A percentile compares a stretch with the other conserved stretches of the same genome.
These are phyloP conservation scores for Pectinophora gossypiella DNA, from an alignment of 1,140 invertebrate species.

Conservation along the genomic window DNA sequence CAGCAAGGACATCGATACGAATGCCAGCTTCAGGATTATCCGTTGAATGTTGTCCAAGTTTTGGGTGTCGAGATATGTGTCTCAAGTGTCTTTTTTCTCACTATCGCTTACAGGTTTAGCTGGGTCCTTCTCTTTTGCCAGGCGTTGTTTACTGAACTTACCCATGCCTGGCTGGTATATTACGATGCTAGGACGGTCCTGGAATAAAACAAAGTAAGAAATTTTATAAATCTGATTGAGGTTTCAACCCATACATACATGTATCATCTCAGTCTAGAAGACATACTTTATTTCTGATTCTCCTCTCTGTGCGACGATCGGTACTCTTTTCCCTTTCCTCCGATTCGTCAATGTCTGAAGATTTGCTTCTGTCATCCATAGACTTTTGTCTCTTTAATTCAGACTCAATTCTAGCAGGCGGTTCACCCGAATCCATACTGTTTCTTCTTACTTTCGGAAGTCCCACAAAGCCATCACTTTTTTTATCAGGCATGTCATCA, in stretches of 20 bases:
- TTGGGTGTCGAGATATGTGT: constrained; percentile 30
- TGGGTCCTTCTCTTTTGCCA: constrained; percentile 77
- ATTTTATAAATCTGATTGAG: background rate
- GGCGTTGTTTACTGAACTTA: constrained; percentile 80
- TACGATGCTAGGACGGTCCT: constrained; percentile 83
- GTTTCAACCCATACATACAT: too few species aligned
- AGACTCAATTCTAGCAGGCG: constrained; percentile 61
- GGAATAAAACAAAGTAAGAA: constrained; percentile 6
- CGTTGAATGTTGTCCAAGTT: constrained; percentile 66
- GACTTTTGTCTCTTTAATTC: constrained; percentile 76
- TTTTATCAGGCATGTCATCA: constrained; percentile 18
- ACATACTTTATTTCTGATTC: constrained; percentile 82
- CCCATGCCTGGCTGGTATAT: constrained; percentile 86
- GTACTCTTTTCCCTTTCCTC: constrained; percentile 76
- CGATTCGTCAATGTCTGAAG: constrained; percentile 69
- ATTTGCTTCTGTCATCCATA: constrained; percentile 74
- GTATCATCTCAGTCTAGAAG: background rate
- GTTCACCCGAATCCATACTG: constrained; percentile 75
- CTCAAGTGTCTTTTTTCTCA: constrained; percentile 70
- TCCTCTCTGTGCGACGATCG: constrained; percentile 78
- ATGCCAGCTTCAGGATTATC: constrained; percentile 63
- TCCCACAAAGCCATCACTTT: constrained; percentile 16
- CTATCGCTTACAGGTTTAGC: constrained; percentile 49
- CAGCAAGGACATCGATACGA: constrained; percentile 41
- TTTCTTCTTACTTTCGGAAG: constrained; percentile 67